Evolutionary conservation across 1,140 invertebrate species (phyloP).

Genomic region (Euglossa dilemma): DNA sequence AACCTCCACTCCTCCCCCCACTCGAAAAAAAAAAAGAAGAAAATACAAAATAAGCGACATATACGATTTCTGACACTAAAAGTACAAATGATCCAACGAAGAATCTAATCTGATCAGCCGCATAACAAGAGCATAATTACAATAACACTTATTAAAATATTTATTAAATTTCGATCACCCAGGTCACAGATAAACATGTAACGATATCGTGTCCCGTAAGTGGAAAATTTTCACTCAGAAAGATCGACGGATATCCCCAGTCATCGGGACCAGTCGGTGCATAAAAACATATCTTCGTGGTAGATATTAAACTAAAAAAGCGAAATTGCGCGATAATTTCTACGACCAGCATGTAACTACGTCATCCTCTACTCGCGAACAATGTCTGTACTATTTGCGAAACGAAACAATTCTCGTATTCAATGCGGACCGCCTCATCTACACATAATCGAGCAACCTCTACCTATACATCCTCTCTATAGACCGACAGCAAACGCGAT

Average conservation of each 20-base stretch:
- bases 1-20: too few relatives aligned
- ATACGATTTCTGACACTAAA: neutral
- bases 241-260: too few relatives aligned
- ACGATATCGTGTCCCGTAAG: neutral
- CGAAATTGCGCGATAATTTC: neutral
- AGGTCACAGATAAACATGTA: neutral
- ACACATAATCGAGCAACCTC: neutral
- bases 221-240: constrained; percentile 5
- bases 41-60: too few relatives aligned
- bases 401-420: neutral
- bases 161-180: neutral
- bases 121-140: neutral
- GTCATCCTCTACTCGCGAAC: neutral
- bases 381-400: neutral
- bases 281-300: neutral
- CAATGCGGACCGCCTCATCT: neutral
- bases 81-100: neutral
- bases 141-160: neutral
- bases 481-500: neutral
- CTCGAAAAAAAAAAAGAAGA: too few relatives aligned
- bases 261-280: neutral
- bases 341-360: neutral
- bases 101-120: too few relatives aligned
- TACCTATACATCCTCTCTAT: neutral
- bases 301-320: neutral